Conservation (phyloP, 1,140 invertebrate genomes). For the Leptinotarsa undecemlineata region DNA sequence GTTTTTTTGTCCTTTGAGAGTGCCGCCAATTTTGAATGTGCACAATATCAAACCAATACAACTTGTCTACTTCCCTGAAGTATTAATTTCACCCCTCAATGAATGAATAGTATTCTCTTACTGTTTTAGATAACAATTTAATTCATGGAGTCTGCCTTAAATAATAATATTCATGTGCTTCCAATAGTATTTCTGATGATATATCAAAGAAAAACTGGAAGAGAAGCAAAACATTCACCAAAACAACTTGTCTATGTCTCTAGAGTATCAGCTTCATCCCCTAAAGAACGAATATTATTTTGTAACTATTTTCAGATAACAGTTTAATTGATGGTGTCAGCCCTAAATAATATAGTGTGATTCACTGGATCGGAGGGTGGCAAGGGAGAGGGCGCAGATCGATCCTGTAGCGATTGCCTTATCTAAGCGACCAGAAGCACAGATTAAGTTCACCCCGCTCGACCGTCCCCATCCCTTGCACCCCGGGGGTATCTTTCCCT, state of each 20-base stretch:
- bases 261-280: not conserved
- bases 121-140: slow-evolving; percentile 54
- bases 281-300: slow-evolving; percentile 40
- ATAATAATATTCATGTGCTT: slow-evolving; percentile 34
- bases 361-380: slow-evolving; percentile 39
- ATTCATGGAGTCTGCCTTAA: slow-evolving; percentile 53
- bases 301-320: slow-evolving; percentile 53
- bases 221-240: not conserved
- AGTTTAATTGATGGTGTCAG: slow-evolving; percentile 55
- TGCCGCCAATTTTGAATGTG: too few relatives aligned
- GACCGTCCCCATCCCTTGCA: slow-evolving; percentile 27
- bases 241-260: not conserved
- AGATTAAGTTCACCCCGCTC: slow-evolving; percentile 50
- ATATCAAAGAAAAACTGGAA: too few relatives aligned
- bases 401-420: slow-evolving; percentile 54
- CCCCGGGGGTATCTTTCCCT: not conserved
- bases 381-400: slow-evolving; percentile 37
- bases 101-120: too few relatives aligned
- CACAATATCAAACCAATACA: too few relatives aligned
- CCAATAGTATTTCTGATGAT: too few relatives aligned
- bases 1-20: too few relatives aligned
- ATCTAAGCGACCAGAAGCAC: slow-evolving; percentile 56
- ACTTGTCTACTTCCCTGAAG: too few relatives aligned
- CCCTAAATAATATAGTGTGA: slow-evolving; percentile 52
- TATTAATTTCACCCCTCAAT: too few relatives aligned